These are phyloP conservation scores for Halichoerus grypus DNA, from an alignment of 2,113 vertebrate species.

Conservation along the genomic window DNA sequence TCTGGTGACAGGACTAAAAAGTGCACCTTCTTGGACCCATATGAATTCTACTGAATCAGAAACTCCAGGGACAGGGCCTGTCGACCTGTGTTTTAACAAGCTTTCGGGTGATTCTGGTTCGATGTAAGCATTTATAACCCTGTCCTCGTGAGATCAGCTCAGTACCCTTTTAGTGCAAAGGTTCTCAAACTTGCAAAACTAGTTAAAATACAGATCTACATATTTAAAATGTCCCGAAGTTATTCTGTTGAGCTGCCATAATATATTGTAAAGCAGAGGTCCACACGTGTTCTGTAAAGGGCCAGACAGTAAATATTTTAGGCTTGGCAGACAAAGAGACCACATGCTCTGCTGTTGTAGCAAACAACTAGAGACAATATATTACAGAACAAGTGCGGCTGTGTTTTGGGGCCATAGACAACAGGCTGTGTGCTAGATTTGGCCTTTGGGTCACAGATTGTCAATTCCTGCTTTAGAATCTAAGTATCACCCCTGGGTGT, in stretches of 20 bases:
- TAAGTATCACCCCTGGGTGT: slow-evolving; percentile 3
- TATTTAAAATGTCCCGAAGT: neutral
- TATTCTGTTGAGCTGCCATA: neutral
- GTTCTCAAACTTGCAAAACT: neutral
- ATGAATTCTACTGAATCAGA: neutral
- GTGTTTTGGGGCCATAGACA: neutral
- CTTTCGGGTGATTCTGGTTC: neutral
- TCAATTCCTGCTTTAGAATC: neutral
- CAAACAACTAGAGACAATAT: neutral
- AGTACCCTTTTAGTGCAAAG: neutral
- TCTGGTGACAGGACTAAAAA: neutral
- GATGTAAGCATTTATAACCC: neutral
- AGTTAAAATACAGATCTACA: slow-evolving; percentile 52
- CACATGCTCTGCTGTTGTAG: neutral
- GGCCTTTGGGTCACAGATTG: no score
- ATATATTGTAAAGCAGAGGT: neutral
- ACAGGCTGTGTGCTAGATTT: neutral
- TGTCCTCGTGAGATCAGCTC: neutral
- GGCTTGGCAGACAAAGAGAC: neutral
- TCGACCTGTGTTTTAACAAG: neutral
- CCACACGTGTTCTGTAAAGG: neutral
- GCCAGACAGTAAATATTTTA: neutral
- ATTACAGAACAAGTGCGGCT: neutral
- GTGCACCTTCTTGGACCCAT: neutral
- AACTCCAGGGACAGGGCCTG: neutral